Base-by-base conservation (phyloP, 2,888 invertebrate genomes). In the Folsomia manolachei region DNA sequence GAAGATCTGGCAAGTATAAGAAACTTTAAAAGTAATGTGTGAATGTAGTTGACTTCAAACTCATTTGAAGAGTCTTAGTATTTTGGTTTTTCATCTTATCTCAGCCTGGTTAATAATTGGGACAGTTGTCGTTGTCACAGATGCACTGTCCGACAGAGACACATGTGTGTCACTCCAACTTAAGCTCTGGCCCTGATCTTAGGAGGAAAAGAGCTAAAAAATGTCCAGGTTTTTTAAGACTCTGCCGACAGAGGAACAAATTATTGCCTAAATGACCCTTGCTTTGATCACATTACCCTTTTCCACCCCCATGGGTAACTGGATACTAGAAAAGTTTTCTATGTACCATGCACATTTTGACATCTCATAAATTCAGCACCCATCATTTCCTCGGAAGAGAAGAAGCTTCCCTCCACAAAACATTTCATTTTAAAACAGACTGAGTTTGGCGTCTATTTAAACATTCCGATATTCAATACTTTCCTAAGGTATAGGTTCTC, bases 191-290 rank as follows among this genome's bases (percentile, higher is more conserved):
- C 7, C 18, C 56, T 19, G 56, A 56, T 56, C 18, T 18, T 51
- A 11, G 19, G n/a, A 56, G 56, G 7, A 18, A 19, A 56, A 56
- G 56, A 56, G 56, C 21, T 56, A 56, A 56, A 56, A 27, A 52
- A 53, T 63, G 53, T 25, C 68, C 68, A 63, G 56, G 64, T 69
- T 71, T 67, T 26, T 7, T 63, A 69, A 62, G 62, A 68, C n/a
- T 24, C 11, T 69, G 27, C 62, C 61, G 61, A 62, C 7, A 24
- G 27, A 68, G 68, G 71, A 56, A 63, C 63, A 63, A 63, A 63
- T 63, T 63, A 63, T 27, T 25, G 27, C 19, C 63, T 27, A 63
- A 63, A 63, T 63, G 63, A 63, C 63, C 63, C 63, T 63, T 63
- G 27, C 27, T n/a, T 63, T 27, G 63, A 63, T 63, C 63, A 63